phyloP scores from a whole-genome alignment of 2,888 invertebrate species.

The Papilio demoleus region DNA sequence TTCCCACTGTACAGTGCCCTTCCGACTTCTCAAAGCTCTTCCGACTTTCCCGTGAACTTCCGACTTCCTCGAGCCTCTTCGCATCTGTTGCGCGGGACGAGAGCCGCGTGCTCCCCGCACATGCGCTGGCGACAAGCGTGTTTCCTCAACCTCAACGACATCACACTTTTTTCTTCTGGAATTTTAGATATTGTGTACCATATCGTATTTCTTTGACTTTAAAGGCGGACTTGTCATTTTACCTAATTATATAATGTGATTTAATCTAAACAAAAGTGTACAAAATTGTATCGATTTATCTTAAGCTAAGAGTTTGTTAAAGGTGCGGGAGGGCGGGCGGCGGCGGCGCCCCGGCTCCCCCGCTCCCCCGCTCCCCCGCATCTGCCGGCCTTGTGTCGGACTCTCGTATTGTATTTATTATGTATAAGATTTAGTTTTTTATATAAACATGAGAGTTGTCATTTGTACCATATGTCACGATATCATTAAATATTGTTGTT shows the following conservation, averaged over 20 bases:
- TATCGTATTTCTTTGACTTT: neutral
- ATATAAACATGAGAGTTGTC: slow-evolving; percentile 76
- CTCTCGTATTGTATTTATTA: slow-evolving; percentile 43
- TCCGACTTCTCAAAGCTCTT: too few species aligned
- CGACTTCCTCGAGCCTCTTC: neutral
- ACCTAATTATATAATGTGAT: slow-evolving; percentile 8
- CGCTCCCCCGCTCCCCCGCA: neutral
- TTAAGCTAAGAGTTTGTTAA: slow-evolving; percentile 33
- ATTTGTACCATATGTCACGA: slow-evolving; percentile 78
- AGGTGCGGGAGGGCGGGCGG: slow-evolving; percentile 15
- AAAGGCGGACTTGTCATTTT: slow-evolving; percentile 7
- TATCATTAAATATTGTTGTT: slow-evolving; percentile 77
- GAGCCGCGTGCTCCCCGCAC: neutral
- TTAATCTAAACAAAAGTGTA: slow-evolving; percentile 49
- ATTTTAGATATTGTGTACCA: neutral
- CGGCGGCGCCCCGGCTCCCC: neutral
- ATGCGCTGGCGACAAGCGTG: neutral
- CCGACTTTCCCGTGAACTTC: neutral
- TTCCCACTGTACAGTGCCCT: too few species aligned
- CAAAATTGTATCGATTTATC: slow-evolving; percentile 49
- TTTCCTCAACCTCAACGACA: too few species aligned
- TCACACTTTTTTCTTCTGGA: neutral
- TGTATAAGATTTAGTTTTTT: slow-evolving; percentile 71
- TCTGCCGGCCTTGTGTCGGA: slow-evolving; percentile 32
- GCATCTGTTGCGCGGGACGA: neutral